Percentiles rank a stretch among this genome's conserved stretches.
Conservation (phyloP, 2,888 invertebrate species). For the Heliconius cydno region DNA sequence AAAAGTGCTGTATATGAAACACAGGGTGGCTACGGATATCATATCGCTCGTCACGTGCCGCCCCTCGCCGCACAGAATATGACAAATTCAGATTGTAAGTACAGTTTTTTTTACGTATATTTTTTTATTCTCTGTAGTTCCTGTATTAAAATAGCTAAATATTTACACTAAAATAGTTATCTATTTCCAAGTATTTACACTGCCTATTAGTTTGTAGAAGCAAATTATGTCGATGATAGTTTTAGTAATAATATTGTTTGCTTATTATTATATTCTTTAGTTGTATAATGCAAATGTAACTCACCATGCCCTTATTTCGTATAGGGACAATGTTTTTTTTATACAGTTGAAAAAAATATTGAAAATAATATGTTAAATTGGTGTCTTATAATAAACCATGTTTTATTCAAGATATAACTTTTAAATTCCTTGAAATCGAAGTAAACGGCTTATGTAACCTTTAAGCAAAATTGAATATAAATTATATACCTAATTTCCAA, state of each 20-base stretch:
- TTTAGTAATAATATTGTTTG: neutral
- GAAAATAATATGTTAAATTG: neutral
- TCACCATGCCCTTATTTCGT: neutral
- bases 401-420: neutral
- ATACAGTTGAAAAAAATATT: neutral
- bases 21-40: conserved; percentile 93
- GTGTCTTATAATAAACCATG: neutral
- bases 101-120: conserved; percentile 7
- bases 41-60: conserved; percentile 88
- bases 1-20: conserved; percentile 93
- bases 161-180: neutral
- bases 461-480: neutral
- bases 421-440: neutral
- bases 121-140: neutral
- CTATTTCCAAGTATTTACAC: neutral
- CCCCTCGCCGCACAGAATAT: conserved; percentile 86
- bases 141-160: neutral
- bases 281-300: neutral
- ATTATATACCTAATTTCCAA: neutral
- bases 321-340: neutral
- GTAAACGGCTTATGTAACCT: neutral
- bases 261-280: neutral
- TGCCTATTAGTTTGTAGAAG: neutral
- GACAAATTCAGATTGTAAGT: conserved; percentile 91
- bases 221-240: neutral